Evolutionary conservation across 2,888 invertebrate species (phyloP).

Genomic region (Coleophora flavipennella): DNA sequence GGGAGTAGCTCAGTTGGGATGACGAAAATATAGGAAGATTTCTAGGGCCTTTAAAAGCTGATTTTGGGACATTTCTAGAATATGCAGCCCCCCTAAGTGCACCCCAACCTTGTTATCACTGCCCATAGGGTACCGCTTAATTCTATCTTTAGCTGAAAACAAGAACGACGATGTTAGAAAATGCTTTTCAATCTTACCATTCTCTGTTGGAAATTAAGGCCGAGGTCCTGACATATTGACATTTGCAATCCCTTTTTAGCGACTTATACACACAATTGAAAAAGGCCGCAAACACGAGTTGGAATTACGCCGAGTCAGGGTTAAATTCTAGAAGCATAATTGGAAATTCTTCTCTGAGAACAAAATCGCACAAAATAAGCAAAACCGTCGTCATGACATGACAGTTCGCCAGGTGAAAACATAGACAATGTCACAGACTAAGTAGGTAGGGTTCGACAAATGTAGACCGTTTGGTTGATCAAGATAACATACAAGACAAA

Average conservation of each 20-base stretch:
- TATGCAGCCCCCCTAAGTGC: too few species aligned
- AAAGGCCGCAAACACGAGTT: too few species aligned
- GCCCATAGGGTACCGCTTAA: too few species aligned
- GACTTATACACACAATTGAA: conserved; percentile 41
- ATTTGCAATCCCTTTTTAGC: conserved; percentile 66
- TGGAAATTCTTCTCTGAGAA: conserved; percentile 32
- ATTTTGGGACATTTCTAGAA: too few species aligned
- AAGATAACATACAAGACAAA: too few species aligned
- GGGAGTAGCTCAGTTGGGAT: too few species aligned
- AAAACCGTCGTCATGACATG: conserved; percentile 39
- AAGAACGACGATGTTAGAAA: too few species aligned
- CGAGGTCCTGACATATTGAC: conserved; percentile 74
- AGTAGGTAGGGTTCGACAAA: too few species aligned
- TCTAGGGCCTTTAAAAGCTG: background rate
- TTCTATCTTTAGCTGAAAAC: too few species aligned
- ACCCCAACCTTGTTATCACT: too few species aligned
- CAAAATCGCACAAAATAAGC: conserved; percentile 39
- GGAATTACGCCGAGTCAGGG: too few species aligned
- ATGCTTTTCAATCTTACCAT: conserved; percentile 42
- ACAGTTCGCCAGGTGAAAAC: conserved; percentile 16
- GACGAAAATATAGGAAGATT: background rate
- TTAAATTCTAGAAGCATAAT: conserved; percentile 39
- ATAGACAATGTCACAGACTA: too few species aligned
- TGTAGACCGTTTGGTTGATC: background rate
- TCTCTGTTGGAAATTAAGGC: conserved; percentile 73